Base-by-base conservation (phyloP, 2,797 vertebrate species). In the Sardinella longiceps region DNA sequence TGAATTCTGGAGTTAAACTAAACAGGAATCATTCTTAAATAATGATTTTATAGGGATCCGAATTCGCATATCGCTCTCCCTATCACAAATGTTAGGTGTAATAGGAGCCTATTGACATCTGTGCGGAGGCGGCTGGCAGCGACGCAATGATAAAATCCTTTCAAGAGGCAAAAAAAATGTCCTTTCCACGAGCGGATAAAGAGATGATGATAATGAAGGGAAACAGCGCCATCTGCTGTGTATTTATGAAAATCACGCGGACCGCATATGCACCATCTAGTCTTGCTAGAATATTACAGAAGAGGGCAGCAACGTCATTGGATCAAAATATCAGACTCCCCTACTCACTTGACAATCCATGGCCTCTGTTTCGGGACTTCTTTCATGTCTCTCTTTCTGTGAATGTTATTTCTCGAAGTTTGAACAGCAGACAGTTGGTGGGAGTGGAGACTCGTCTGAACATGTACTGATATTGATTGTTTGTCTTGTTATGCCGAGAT, bases 211-310 rank as follows among this genome's bases (percentile, higher is more conserved):
- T n/a, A n/a, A n/a, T n/a, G 37, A 77, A 77, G 70, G 33, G 1
- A 77, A 77, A 77, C 70, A 77, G 15, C 37, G 70, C 70, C 70
- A 77, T 43, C 70, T 77, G 70, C 33, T 43, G 70, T 33, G 20
- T 39, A 9, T 23, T 4, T 43, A 43, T 15, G 23, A 39, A 5
- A 43, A 20, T 23, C 20, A 20, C 18, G 51, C 20, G 18, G n/a
- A 25, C n/a, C n/a, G 7, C 23, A 11, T 37, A 14, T 77, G 18
- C 15, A 7, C 70, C 70, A 43, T 18, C 15, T 77, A 28, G 60
- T 2, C 28, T 37, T 37, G 18, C 60, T 28, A 33, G 56, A 60
- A 10, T 30, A 9, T 30, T 18, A 23, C 10, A 77, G 11, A 60
- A 77, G 70, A 77, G 70, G 70, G 70, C 70, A 77, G 33, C 70